Conservation (phyloP, 2,797 vertebrate species). For the Silurus lanzhouensis region DNA sequence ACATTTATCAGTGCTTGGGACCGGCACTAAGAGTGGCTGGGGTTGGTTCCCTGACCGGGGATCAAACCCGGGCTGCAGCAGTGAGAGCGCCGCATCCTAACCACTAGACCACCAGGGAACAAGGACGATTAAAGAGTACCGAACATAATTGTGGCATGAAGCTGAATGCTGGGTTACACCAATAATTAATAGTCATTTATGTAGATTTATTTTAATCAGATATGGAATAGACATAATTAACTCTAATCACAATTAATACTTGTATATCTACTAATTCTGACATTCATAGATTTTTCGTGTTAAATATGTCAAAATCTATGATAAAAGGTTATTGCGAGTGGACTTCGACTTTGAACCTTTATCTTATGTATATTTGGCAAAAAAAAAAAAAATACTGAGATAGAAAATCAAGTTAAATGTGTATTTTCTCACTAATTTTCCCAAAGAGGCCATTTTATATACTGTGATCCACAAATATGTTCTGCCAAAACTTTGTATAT, state of each 20-base stretch:
- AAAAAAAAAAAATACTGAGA: not conserved
- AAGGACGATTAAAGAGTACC: not conserved
- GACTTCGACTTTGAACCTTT: not conserved
- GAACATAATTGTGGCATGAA: not conserved
- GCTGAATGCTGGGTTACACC: not conserved
- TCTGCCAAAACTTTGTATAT: not conserved
- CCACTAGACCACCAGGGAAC: no score
- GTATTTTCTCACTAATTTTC: not conserved
- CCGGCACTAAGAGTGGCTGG: no score
- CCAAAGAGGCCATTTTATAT: constrained; percentile 26
- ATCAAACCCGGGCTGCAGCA: no score
- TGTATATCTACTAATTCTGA: not conserved
- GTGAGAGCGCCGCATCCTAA: no score
- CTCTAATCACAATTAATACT: not conserved
- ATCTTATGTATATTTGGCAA: not conserved
- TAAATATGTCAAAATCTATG: not conserved
- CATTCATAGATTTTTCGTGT: not conserved
- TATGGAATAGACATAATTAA: not conserved
- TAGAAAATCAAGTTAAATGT: not conserved
- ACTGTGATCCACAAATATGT: constrained; percentile 15
- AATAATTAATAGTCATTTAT: not conserved
- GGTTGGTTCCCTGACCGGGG: no score
- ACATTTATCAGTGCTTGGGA: no score
- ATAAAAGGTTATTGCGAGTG: not conserved
- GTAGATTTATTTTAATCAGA: not conserved